phyloP scores from a whole-genome alignment of 2,797 vertebrate species.

The Lacerta viridis region DNA sequence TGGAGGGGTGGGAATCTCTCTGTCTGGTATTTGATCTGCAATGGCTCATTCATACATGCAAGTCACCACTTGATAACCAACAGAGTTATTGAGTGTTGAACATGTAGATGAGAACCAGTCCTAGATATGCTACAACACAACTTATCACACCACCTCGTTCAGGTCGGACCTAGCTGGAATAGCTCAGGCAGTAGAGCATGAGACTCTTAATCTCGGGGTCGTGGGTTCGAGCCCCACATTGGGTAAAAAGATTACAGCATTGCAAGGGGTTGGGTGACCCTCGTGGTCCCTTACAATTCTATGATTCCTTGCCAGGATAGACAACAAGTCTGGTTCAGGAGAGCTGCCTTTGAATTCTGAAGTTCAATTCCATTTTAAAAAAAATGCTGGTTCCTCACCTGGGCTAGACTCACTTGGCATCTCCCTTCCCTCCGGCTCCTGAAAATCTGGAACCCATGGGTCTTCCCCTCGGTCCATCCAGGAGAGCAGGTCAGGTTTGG shows the following conservation, averaged over 20 bases:
- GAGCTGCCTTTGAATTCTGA: background rate
- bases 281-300: too few relatives aligned
- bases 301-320: background rate
- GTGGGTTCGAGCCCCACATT: too few relatives aligned
- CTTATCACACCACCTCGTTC: background rate
- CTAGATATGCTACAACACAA: background rate
- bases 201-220: too few relatives aligned
- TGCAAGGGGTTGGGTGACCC: too few relatives aligned
- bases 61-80: background rate
- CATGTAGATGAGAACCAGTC: background rate
- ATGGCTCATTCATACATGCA: background rate
- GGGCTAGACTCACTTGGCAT: slow-evolving; percentile 38
- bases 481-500: slow-evolving; percentile 45
- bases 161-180: background rate
- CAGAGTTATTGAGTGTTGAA: background rate
- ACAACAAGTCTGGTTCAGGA: background rate
- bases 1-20: too few relatives aligned
- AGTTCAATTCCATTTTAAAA: background rate
- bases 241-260: too few relatives aligned
- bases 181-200: too few relatives aligned
- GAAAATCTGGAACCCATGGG: slow-evolving; percentile 62
- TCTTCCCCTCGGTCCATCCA: slow-evolving; percentile 65
- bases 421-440: slow-evolving; percentile 46
- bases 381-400: slow-evolving; percentile 53
- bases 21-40: too few relatives aligned